Evolutionary conservation across 37 sponge, comb jelly and placozoan species (phyloP).

Genomic region (Amphimedon queenslandica): DNA sequence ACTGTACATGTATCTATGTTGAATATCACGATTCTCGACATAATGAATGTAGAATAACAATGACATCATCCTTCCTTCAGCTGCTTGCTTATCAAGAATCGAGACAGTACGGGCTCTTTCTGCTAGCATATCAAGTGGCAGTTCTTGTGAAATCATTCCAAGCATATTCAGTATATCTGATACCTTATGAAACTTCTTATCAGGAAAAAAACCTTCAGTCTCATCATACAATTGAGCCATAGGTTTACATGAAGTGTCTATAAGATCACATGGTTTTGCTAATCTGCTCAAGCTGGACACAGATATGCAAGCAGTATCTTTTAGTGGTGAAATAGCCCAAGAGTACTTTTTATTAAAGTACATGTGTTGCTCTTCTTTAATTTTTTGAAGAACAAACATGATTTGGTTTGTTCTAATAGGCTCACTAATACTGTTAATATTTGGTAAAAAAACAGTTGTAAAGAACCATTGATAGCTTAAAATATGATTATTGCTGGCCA

Average conservation of each 20-base stretch:
- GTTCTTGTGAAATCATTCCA: conserved; percentile 37
- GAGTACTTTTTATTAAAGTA: neutral
- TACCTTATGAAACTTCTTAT: neutral
- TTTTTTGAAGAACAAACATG: conserved; percentile 12
- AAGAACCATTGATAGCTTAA: conserved; percentile 33
- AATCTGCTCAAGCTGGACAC: neutral
- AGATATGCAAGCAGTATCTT: conserved; percentile 27
- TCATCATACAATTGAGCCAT: conserved; percentile 18
- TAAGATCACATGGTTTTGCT: conserved; percentile 8
- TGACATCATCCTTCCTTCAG: conserved; percentile 9
- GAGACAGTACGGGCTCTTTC: conserved; percentile 30
- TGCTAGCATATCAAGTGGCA: conserved; percentile 13
- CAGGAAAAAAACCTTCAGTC: conserved; percentile 49
- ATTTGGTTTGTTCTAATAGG: conserved; percentile 18
- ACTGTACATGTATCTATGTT: neutral
- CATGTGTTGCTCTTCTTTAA: conserved; percentile 1
- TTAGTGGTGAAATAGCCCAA: conserved; percentile 32
- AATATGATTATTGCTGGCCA: neutral
- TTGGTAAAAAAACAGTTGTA: conserved; percentile 21
- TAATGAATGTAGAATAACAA: conserved; percentile 20
- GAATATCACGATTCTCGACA: neutral
- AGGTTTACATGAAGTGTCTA: conserved; percentile 13
- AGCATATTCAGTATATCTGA: conserved; percentile 1
- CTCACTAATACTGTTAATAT: neutral
- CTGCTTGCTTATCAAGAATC: neutral